Evolutionary conservation across 2,113 vertebrate genomes (phyloP).

Genomic region (Cyprinus carpio): DNA sequence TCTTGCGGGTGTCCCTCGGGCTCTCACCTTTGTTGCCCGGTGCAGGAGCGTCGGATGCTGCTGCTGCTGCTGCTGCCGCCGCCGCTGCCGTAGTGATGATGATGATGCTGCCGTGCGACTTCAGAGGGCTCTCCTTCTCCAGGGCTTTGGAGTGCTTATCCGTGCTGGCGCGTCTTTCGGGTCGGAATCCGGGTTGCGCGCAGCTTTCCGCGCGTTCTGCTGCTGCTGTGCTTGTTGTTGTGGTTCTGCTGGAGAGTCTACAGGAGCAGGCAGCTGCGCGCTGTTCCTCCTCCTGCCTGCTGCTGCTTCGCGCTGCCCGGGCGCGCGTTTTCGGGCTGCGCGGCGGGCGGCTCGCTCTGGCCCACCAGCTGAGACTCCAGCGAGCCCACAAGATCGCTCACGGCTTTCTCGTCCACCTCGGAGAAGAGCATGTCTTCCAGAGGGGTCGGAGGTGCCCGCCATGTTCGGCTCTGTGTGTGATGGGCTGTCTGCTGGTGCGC

Average conservation of each 20-base stretch:
- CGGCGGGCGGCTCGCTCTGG: slow-evolving; percentile 65
- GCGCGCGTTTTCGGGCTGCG: slow-evolving; percentile 56
- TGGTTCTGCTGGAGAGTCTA: slow-evolving; percentile 75
- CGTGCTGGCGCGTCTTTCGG: slow-evolving; percentile 65
- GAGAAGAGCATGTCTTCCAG: slow-evolving; percentile 90
- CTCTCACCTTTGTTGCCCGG: slow-evolving; percentile 61
- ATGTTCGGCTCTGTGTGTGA: slow-evolving; percentile 83
- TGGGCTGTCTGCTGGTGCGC: slow-evolving; percentile 71
- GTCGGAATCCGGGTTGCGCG: slow-evolving; percentile 69
- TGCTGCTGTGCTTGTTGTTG: slow-evolving; percentile 77
- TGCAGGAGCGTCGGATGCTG: slow-evolving; percentile 68
- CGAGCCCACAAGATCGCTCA: slow-evolving; percentile 85
- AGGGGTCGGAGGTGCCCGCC: slow-evolving; percentile 85
- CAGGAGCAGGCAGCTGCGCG: slow-evolving; percentile 70
- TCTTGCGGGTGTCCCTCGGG: slow-evolving; percentile 63
- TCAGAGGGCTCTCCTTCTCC: slow-evolving; percentile 70
- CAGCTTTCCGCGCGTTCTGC: slow-evolving; percentile 74
- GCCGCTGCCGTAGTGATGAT: slow-evolving; percentile 2
- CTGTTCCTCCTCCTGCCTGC: slow-evolving; percentile 69
- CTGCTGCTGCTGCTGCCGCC: slow-evolving; percentile 62
- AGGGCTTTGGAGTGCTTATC: slow-evolving; percentile 67
- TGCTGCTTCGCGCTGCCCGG: slow-evolving; percentile 71
- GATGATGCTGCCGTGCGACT: slow-evolving; percentile 71
- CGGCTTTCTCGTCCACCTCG: slow-evolving; percentile 88
- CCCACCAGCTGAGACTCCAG: slow-evolving; percentile 83